A percentile compares a stretch with the other conserved stretches of the same genome.
These are phyloP conservation scores for Euwallacea similis DNA, from an alignment of 1,140 invertebrate species.

Conservation along the genomic window DNA sequence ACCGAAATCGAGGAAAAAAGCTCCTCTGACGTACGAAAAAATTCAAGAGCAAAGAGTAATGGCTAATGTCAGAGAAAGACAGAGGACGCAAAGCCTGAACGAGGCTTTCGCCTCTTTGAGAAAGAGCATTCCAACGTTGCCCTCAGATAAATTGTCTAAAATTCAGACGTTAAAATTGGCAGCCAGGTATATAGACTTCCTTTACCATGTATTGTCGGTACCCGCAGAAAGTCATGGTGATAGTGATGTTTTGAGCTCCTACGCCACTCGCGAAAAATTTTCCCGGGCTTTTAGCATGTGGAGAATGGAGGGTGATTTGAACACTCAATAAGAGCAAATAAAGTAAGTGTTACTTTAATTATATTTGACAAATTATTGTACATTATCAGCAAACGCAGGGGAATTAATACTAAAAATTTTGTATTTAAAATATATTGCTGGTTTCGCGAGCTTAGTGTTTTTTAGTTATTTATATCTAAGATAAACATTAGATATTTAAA, in stretches of 20 bases:
- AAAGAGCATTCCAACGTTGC: conserved; percentile 95
- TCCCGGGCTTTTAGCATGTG: conserved; percentile 95
- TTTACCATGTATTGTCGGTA: conserved; percentile 77
- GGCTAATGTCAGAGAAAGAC: conserved; percentile 95
- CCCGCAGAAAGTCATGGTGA: conserved; percentile 46
- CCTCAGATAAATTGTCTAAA: conserved; percentile 97
- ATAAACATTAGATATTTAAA: neutral
- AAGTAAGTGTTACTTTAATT: neutral
- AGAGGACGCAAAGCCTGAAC: conserved; percentile 96
- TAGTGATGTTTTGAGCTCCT: conserved; percentile 62
- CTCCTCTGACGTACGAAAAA: conserved; percentile 62
- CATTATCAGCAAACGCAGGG: neutral
- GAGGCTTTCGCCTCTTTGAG: conserved; percentile 91
- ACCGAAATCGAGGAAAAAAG: conserved; percentile 47
- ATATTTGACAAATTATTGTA: neutral
- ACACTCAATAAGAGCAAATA: conserved; percentile 28
- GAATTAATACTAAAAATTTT: neutral
- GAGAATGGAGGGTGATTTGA: conserved; percentile 94
- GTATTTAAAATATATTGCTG: neutral
- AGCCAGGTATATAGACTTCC: conserved; percentile 91
- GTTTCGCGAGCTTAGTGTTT: neutral
- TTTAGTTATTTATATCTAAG: neutral
- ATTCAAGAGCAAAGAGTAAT: conserved; percentile 82
- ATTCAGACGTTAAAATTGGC: conserved; percentile 97
- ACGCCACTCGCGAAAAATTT: conserved; percentile 85